Percentiles rank a stretch among this genome's conserved stretches.
These are phyloP conservation scores for Stichodactyla helianthus DNA, from an alignment of 64 coral and sea anemone species.

Conservation along the genomic window DNA sequence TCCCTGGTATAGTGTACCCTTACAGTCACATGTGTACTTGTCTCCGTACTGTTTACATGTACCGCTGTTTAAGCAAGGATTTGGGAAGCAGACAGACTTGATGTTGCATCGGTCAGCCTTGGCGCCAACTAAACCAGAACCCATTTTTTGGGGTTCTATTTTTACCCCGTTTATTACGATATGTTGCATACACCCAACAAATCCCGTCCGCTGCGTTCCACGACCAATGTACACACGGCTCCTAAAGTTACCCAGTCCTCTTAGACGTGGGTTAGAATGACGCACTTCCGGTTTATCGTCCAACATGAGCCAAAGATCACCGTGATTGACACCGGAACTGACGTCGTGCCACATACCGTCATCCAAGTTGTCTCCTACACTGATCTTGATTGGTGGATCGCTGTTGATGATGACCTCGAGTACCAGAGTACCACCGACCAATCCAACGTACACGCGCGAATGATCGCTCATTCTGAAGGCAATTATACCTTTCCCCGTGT, in stretches of 20 bases:
- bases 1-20: slow-evolving; percentile 66
- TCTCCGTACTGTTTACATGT: slow-evolving; percentile 52
- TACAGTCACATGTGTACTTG: slow-evolving; percentile 60
- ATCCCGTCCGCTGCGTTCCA: slow-evolving; percentile 44
- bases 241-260: slow-evolving; percentile 50
- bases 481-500: slow-evolving; percentile 54
- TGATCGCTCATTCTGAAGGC: slow-evolving; percentile 37
- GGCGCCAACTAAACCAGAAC: slow-evolving; percentile 11
- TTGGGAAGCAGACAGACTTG: slow-evolving; percentile 64
- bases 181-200: slow-evolving; percentile 72
- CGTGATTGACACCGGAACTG: slow-evolving; percentile 46
- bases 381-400: slow-evolving; percentile 64
- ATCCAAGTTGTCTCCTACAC: slow-evolving; percentile 51
- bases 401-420: slow-evolving; percentile 52
- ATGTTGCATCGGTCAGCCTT: slow-evolving; percentile 44
- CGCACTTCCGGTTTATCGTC: slow-evolving; percentile 69
- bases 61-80: slow-evolving; percentile 58
- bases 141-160: slow-evolving; percentile 7
- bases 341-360: slow-evolving; percentile 83
- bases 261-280: slow-evolving; percentile 64
- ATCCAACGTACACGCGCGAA: slow-evolving; percentile 46
- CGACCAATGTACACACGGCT: slow-evolving; percentile 56
- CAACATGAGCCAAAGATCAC: slow-evolving; percentile 65
- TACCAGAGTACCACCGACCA: slow-evolving; percentile 40
- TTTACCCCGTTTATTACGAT: slow-evolving; percentile 43